These are phyloP conservation scores for Fragum fragum DNA, from an alignment of 2,888 invertebrate species.

Conservation along the genomic window DNA sequence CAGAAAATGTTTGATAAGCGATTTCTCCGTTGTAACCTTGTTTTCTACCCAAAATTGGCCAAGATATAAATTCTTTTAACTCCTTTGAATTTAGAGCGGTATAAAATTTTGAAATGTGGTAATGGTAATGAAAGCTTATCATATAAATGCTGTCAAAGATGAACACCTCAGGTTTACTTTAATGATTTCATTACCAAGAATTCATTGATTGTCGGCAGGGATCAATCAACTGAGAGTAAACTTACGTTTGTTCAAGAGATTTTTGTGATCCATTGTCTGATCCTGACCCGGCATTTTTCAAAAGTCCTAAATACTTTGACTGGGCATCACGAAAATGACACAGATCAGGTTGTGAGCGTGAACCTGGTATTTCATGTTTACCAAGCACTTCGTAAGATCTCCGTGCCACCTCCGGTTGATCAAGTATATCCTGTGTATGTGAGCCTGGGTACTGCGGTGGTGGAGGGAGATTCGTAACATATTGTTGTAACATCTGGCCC, in stretches of 20 bases:
- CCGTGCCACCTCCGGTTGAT: slow-evolving; percentile 66
- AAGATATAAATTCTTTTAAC: too few relatives aligned
- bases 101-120: too few relatives aligned
- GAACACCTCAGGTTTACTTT: too few relatives aligned
- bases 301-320: slow-evolving; percentile 46
- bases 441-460: slow-evolving; percentile 84
- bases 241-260: slow-evolving; percentile 61
- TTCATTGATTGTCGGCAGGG: too few relatives aligned
- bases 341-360: slow-evolving; percentile 94
- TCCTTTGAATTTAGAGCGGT: too few relatives aligned
- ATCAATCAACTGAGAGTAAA: not conserved
- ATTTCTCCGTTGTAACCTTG: not conserved
- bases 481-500: slow-evolving; percentile 65
- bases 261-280: slow-evolving; percentile 65
- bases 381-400: slow-evolving; percentile 77
- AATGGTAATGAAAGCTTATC: too few relatives aligned
- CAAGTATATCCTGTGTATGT: slow-evolving; percentile 44
- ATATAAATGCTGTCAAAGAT: too few relatives aligned
- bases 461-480: slow-evolving; percentile 79
- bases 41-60: not conserved
- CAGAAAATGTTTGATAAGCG: not conserved
- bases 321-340: slow-evolving; percentile 88
- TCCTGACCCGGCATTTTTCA: slow-evolving; percentile 64
- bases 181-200: too few relatives aligned
- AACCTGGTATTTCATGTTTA: slow-evolving; percentile 84